Evolutionary conservation across 2,797 vertebrate species (phyloP).

Genomic region (Muscicapa comitata): DNA sequence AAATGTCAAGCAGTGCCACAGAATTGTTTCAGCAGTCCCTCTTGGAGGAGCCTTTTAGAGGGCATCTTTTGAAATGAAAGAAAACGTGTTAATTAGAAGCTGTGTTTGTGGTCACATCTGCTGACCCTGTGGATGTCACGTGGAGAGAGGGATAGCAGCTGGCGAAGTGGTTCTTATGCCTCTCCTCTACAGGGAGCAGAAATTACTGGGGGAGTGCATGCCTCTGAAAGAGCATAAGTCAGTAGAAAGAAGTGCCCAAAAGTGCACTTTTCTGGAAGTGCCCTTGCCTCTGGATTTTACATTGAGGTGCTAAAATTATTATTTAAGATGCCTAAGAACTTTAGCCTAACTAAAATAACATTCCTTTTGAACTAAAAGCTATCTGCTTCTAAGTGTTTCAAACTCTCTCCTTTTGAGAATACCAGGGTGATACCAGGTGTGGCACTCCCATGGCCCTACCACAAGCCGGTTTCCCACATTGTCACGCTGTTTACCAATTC

Average conservation of each 20-base stretch:
- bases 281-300: background rate
- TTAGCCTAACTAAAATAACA: background rate
- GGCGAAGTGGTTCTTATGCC: background rate
- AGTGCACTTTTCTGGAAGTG: background rate
- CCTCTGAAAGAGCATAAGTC: background rate
- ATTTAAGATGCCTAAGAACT: background rate
- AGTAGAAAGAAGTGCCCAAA: too few relatives aligned
- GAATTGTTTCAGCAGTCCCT: background rate
- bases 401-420: background rate
- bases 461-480: background rate
- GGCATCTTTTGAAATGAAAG: background rate
- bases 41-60: background rate
- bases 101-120: background rate
- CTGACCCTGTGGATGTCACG: background rate
- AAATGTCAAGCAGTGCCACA: background rate
- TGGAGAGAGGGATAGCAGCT: background rate
- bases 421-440: background rate
- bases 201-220: background rate
- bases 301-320: background rate
- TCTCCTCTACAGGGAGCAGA: background rate
- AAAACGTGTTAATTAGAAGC: background rate
- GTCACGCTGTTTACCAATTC: fast-evolving
- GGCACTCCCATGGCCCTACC: background rate
- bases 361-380: background rate
- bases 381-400: background rate